phyloP scores from a whole-genome alignment of 2,797 vertebrate genomes.

The Amphiprion clarkii region DNA sequence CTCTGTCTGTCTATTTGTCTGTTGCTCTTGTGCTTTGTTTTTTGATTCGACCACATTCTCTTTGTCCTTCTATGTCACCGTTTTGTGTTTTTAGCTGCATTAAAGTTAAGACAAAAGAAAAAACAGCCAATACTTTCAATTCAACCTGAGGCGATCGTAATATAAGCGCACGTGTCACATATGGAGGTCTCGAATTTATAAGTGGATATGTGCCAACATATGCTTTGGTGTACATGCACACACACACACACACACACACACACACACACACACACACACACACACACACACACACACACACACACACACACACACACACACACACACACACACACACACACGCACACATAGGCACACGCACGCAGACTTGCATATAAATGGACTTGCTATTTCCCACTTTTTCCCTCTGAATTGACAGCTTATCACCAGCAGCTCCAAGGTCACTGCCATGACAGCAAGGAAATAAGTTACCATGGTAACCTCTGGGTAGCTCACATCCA shows the following conservation, averaged over 20 bases:
- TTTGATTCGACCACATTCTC: slow-evolving; percentile 4
- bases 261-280: background rate
- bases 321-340: background rate
- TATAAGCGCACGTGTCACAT: slow-evolving; percentile 28
- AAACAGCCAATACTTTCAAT: background rate
- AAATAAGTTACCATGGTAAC: slow-evolving; percentile 51
- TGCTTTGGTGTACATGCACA: background rate
- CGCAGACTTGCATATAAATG: slow-evolving; percentile 23
- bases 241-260: background rate
- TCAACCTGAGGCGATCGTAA: background rate
- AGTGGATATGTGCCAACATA: slow-evolving; percentile 36
- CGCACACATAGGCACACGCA: background rate
- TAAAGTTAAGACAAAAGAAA: too few relatives aligned
- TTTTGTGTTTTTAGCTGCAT: background rate
- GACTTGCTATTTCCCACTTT: slow-evolving; percentile 29
- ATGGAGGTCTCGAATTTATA: slow-evolving; percentile 28
- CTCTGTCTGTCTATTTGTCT: slow-evolving; percentile 46
- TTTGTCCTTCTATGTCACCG: background rate
- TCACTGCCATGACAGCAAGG: slow-evolving; percentile 59
- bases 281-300: background rate
- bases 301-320: background rate
- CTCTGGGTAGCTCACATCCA: slow-evolving; percentile 1
- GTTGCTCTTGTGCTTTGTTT: slow-evolving; percentile 12
- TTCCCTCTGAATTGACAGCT: slow-evolving; percentile 38
- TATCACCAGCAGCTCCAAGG: slow-evolving; percentile 58